Evolutionary conservation across 2,113 vertebrate species (phyloP).

Genomic region (Ciconia maguari): DNA sequence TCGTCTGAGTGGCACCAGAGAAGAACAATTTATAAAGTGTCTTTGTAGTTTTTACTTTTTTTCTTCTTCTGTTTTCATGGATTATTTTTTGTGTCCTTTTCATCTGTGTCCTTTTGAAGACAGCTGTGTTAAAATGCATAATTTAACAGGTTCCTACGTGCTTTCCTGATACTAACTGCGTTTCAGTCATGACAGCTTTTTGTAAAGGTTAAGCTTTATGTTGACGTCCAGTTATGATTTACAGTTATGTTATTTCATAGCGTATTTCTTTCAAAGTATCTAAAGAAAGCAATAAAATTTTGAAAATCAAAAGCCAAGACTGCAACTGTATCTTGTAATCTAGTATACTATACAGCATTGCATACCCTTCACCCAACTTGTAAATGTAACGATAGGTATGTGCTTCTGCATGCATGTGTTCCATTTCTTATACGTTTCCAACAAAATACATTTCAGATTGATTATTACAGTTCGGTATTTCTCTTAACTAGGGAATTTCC

Average conservation of each 20-base stretch:
- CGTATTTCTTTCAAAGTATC: not conserved
- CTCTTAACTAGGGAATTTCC: not conserved
- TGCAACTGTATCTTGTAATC: not conserved
- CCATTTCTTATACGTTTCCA: not conserved
- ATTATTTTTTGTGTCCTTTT: not conserved
- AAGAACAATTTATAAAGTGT: not conserved
- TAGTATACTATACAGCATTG: not conserved
- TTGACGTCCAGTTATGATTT: constrained; percentile 40
- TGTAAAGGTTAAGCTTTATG: constrained; percentile 5
- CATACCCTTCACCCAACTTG: not conserved
- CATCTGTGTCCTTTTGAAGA: constrained; percentile 4
- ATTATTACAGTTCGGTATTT: not conserved
- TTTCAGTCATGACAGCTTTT: constrained; percentile 28
- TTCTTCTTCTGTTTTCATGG: not conserved
- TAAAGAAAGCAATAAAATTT: not conserved
- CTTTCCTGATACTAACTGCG: not conserved
- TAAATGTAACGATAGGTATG: not conserved
- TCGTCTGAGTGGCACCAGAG: not conserved
- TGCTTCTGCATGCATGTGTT: not conserved
- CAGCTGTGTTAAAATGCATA: not conserved
- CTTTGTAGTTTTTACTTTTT: not conserved
- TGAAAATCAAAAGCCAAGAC: not conserved
- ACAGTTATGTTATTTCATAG: not conserved
- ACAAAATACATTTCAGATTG: not conserved
- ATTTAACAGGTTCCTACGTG: constrained; percentile 51